phyloP scores from a whole-genome alignment of 2,113 vertebrate genomes.

The Stegostoma tigrinum region DNA sequence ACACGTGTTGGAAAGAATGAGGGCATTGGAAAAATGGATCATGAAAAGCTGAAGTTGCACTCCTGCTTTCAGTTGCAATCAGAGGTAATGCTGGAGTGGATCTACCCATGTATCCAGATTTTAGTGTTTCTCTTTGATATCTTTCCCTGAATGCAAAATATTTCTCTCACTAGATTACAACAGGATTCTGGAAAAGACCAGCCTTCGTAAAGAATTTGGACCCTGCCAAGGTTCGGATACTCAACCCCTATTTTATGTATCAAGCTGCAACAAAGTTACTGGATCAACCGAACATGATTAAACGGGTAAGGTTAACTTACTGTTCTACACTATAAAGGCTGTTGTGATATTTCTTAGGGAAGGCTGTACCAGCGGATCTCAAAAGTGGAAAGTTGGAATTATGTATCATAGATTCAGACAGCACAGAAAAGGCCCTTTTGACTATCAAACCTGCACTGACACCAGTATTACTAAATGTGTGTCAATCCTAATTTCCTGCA shows the following conservation, averaged over 20 bases:
- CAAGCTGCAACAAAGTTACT: constrained; percentile 75
- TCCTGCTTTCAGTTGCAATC: not conserved
- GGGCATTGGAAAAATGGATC: not conserved
- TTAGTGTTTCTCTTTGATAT: not conserved
- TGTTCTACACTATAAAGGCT: not conserved
- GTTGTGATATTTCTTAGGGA: not conserved
- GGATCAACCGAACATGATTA: constrained; percentile 46
- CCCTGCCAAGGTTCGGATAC: constrained; percentile 64
- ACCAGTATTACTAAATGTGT: no score
- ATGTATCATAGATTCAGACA: no score
- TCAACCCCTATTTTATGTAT: constrained; percentile 80
- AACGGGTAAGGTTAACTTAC: constrained; percentile 57
- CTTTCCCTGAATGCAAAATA: not conserved
- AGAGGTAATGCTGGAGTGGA: not conserved
- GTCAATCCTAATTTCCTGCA: no score
- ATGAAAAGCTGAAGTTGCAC: not conserved
- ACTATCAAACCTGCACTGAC: no score
- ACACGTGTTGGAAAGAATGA: not conserved
- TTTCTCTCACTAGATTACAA: constrained; percentile 19
- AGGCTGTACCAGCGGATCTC: no score
- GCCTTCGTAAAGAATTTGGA: constrained; percentile 77
- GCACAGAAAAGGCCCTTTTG: no score
- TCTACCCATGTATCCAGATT: not conserved
- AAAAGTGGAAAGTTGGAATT: not conserved
- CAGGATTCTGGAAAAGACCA: constrained; percentile 86